Evolutionary conservation across 2,797 vertebrate genomes (phyloP).

Genomic region (Spea hammondii): DNA sequence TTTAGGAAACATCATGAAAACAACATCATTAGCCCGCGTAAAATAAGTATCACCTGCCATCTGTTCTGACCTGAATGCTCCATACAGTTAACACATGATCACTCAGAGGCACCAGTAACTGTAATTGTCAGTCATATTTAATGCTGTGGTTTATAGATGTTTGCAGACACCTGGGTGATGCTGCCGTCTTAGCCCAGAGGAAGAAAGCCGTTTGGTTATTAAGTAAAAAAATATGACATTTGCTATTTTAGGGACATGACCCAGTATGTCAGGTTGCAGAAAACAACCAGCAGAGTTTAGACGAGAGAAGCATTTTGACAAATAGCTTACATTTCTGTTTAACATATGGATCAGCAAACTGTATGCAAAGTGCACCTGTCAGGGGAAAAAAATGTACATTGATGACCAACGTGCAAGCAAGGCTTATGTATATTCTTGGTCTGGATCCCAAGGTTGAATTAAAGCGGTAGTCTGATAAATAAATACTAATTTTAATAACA

Average conservation of each 20-base stretch:
- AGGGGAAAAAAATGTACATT: not conserved
- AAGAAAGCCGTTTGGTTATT: slow-evolving; percentile 41
- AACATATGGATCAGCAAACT: not conserved
- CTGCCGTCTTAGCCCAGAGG: slow-evolving; percentile 38
- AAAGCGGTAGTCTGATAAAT: too few relatives aligned
- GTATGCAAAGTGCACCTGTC: slow-evolving; percentile 2
- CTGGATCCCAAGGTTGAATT: too few relatives aligned
- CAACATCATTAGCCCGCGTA: slow-evolving; percentile 19
- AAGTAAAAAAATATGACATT: not conserved
- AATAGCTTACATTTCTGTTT: not conserved
- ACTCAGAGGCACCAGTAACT: slow-evolving; percentile 26
- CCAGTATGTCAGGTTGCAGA: slow-evolving; percentile 11
- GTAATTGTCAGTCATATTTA: slow-evolving; percentile 40
- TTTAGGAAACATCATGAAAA: slow-evolving; percentile 26
- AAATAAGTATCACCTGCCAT: slow-evolving; percentile 47
- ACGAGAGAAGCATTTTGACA: not conserved
- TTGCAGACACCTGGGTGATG: slow-evolving; percentile 39
- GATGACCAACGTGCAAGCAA: not conserved
- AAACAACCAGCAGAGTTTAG: not conserved
- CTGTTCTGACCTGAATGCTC: slow-evolving; percentile 29
- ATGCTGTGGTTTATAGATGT: slow-evolving; percentile 39
- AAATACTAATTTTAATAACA: not conserved
- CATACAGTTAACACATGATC: slow-evolving; percentile 42
- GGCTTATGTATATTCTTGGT: too few relatives aligned
- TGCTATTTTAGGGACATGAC: slow-evolving; percentile 39